Conservation (phyloP, 2,113 vertebrate species). For the Muntiacus reevesi region DNA sequence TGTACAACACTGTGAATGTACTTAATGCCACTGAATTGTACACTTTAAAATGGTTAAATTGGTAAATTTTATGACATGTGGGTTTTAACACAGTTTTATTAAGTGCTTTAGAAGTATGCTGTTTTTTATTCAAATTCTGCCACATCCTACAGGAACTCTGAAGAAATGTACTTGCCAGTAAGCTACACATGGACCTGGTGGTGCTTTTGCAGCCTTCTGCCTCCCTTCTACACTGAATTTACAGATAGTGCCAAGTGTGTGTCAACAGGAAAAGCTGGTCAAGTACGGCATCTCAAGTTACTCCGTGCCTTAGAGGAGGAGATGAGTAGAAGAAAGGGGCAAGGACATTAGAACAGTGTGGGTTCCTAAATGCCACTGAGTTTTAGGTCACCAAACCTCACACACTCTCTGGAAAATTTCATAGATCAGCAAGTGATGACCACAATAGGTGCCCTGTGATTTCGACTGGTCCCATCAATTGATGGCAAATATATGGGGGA, state of each 20-base stretch:
- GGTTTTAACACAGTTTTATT: not conserved
- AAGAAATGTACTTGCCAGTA: not conserved
- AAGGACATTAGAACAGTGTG: not conserved
- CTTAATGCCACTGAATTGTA: not conserved
- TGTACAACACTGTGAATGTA: not conserved
- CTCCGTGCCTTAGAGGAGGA: not conserved
- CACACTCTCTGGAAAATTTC: not conserved
- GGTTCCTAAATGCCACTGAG: slow-evolving; percentile 10
- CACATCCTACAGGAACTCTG: not conserved
- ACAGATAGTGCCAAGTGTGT: not conserved
- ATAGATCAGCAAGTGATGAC: not conserved
- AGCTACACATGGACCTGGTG: not conserved
- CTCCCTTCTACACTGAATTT: not conserved
- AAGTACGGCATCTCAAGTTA: not conserved
- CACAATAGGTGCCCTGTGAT: not conserved
- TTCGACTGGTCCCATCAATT: not conserved
- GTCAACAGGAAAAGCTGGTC: not conserved
- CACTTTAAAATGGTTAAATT: not conserved
- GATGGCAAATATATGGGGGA: not conserved
- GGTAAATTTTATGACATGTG: not conserved
- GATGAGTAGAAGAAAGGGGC: not conserved
- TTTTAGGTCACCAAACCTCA: not conserved
- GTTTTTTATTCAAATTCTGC: not conserved
- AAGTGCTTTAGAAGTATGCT: not conserved
- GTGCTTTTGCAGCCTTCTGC: not conserved